Evolutionary conservation across 2,113 vertebrate species (phyloP).

Genomic region (Zapus hudsonius): DNA sequence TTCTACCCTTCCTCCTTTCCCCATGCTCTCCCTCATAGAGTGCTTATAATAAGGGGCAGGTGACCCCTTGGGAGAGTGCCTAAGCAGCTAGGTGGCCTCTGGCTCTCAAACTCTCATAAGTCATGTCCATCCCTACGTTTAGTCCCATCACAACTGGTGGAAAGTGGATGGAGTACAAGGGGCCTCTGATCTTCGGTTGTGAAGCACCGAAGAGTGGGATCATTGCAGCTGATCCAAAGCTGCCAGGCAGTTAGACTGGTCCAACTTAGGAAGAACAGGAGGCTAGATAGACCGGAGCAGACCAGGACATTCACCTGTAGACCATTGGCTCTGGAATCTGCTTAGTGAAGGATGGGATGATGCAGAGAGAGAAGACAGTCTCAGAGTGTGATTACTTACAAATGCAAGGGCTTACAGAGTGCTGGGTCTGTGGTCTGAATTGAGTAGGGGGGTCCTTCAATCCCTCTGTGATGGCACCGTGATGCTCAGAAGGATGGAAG

Average conservation of each 20-base stretch:
- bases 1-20: neutral
- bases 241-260: no score
- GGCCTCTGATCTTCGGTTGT: neutral
- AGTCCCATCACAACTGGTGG: neutral
- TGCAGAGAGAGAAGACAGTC: neutral
- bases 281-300: no score
- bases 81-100: neutral
- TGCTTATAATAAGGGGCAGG: neutral
- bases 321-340: no score
- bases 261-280: neutral
- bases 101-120: fast-evolving
- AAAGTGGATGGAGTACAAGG: neutral
- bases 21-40: fast-evolving
- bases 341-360: neutral
- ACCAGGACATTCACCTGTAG: neutral
- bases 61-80: neutral
- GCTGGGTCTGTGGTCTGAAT: no score
- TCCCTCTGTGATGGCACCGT: neutral
- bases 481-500: neutral
- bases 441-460: neutral
- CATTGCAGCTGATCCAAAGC: neutral
- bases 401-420: no score
- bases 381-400: neutral
- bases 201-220: neutral
- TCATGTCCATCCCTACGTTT: neutral